phyloP scores from a whole-genome alignment of 2,888 invertebrate genomes.

The Agrotis puta region DNA sequence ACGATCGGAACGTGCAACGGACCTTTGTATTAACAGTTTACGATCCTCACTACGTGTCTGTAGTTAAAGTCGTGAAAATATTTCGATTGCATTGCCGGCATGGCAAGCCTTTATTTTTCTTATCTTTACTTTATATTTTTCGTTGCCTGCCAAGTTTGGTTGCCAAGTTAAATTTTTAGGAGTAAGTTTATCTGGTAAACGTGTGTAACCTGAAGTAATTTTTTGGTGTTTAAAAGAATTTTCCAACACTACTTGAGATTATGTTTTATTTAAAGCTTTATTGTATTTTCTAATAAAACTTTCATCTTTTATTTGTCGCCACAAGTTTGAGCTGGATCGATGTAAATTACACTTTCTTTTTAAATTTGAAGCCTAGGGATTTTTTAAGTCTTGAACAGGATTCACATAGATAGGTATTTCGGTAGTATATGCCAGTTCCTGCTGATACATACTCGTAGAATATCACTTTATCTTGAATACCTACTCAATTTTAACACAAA shows the following conservation, averaged over 20 bases:
- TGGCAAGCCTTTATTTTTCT: conserved; percentile 26
- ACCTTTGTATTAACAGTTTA: conserved; percentile 75
- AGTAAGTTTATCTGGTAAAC: neutral
- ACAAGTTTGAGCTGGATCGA: too few species aligned
- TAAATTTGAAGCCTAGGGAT: too few species aligned
- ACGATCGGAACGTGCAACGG: conserved; percentile 69
- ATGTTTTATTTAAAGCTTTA: too few species aligned
- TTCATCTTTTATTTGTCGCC: too few species aligned
- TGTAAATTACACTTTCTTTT: too few species aligned
- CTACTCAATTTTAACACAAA: too few species aligned
- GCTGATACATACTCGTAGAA: too few species aligned
- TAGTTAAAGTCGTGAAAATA: conserved; percentile 60
- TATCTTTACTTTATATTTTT: conserved; percentile 29
- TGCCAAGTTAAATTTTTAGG: conserved; percentile 37
- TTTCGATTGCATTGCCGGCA: conserved; percentile 49
- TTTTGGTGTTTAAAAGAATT: neutral
- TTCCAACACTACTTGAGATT: neutral
- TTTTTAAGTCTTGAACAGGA: too few species aligned
- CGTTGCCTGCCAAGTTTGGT: conserved; percentile 30
- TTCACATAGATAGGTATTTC: too few species aligned
- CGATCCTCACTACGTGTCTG: conserved; percentile 69
- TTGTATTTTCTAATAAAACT: too few species aligned
- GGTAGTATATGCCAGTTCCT: too few species aligned
- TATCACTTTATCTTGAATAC: too few species aligned
- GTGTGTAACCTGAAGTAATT: neutral